Evolutionary conservation across 2,113 vertebrate species (phyloP).

Genomic region (Mustela lutreola): DNA sequence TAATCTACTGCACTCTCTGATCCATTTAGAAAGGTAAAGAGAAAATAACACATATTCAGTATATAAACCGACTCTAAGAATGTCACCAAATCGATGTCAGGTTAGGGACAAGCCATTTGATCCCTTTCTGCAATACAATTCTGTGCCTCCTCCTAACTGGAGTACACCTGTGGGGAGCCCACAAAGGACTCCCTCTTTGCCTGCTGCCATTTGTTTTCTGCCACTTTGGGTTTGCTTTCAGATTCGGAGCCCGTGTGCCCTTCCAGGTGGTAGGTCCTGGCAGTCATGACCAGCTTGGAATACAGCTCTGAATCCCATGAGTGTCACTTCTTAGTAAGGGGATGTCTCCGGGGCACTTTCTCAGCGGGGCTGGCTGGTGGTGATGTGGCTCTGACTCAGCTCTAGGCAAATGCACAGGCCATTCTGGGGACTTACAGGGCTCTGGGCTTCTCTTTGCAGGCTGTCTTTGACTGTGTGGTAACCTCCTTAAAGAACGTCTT

Average conservation of each 20-base stretch:
- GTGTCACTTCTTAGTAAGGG: neutral
- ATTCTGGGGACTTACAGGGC: neutral
- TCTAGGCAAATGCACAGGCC: neutral
- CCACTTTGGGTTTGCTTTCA: neutral
- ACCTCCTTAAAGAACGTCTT: slow-evolving; percentile 99
- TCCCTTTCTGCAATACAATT: neutral
- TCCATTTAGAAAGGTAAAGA: neutral
- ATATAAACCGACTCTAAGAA: neutral
- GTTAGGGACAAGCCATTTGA: neutral
- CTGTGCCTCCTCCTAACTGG: neutral
- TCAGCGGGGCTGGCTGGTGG: neutral
- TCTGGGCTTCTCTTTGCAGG: slow-evolving; percentile 83
- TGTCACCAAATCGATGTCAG: neutral
- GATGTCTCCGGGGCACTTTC: neutral
- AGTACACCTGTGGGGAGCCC: neutral
- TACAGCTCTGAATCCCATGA: neutral
- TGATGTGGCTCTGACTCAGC: neutral
- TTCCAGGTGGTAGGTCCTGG: neutral
- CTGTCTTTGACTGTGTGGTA: slow-evolving; percentile 96
- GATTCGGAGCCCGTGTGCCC: neutral
- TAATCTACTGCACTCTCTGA: neutral
- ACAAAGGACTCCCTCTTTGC: neutral
- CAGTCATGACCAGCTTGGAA: neutral
- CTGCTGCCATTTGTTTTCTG: neutral
- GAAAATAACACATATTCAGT: neutral